Base-by-base conservation (phyloP, 1,140 invertebrate genomes). In the Bradysia coprophila region DNA sequence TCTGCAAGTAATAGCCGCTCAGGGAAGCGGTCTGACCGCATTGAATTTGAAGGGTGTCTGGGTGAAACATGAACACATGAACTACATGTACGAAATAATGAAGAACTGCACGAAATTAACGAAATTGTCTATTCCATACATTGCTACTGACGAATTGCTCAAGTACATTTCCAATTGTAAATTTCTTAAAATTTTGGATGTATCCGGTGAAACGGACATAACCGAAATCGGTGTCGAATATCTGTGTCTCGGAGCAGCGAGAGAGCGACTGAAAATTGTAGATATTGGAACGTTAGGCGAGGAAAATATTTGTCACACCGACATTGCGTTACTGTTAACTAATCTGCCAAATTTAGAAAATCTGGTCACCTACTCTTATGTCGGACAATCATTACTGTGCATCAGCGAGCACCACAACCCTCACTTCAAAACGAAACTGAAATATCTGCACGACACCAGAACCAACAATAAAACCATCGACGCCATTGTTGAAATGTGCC, bases 31-130 rank as follows among this genome's bases (percentile, higher is more conserved):
- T 28, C 37, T 77, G 46, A 66, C 69, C 37, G 64, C 72, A 21
- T 57, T 77, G 18, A 73, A 77, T 62, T 60, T 77, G 42, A 75
- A 76, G 64, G 73, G 75, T 19, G 68, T 79, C 28, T 76, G 75
- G 75, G 71, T 76, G 19, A 68, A 72, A 56, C 73, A 76, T 42
- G 73, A 77, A 40, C 69, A 72, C 46, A 65, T 75, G 46, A 53
- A 64, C 38, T 60, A 73, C n/a, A 63, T 77, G 55, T 71, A 68
- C 43, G 59, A 71, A 3, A 55, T 75, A 21, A 63, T 76, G 3
- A 60, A 65, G 41, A 68, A 69, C 28, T 59, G 73, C 42, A 62
- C 54, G 19, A 57, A 69, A 46, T 55, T 77, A 38, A 68, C 68
- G 16, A 66, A 65, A 38, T 51, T 77, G 0, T 68, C 70, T 51